Evolutionary conservation across 2,888 invertebrate species (phyloP).

Genomic region (Phyto melanocephala): DNA sequence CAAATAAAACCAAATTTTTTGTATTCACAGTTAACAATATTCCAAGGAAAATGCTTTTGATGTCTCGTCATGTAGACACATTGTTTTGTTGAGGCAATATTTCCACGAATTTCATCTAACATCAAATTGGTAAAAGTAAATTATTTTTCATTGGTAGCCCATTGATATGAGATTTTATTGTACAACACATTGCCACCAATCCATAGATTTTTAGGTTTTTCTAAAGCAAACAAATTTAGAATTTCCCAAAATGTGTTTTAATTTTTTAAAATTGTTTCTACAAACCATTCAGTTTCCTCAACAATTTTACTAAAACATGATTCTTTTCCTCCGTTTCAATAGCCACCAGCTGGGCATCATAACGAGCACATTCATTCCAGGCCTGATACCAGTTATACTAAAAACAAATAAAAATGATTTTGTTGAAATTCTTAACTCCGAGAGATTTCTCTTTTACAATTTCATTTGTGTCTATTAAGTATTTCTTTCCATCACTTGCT

Average conservation of each 20-base stretch:
- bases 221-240: background rate
- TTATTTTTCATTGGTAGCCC: conserved; percentile 8
- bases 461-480: conserved; percentile 14
- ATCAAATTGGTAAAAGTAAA: conserved; percentile 31
- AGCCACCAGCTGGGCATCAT: conserved; percentile 25
- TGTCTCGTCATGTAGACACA: conserved; percentile 30
- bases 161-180: background rate
- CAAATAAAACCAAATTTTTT: conserved; percentile 42
- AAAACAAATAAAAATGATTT: background rate
- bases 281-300: background rate
- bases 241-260: background rate
- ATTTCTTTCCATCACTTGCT: background rate
- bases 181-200: conserved; percentile 28
- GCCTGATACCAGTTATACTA: conserved; percentile 54
- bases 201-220: conserved; percentile 28
- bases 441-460: background rate
- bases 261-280: background rate
- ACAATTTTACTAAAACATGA: background rate
- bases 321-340: conserved; percentile 30
- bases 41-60: conserved; percentile 13
- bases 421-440: too few species aligned
- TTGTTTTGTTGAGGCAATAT: background rate
- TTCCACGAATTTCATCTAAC: background rate
- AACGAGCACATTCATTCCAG: conserved; percentile 41
- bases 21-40: conserved; percentile 12